phyloP scores from a whole-genome alignment of 1,140 invertebrate species.

The Ptiloglossa arizonensis region DNA sequence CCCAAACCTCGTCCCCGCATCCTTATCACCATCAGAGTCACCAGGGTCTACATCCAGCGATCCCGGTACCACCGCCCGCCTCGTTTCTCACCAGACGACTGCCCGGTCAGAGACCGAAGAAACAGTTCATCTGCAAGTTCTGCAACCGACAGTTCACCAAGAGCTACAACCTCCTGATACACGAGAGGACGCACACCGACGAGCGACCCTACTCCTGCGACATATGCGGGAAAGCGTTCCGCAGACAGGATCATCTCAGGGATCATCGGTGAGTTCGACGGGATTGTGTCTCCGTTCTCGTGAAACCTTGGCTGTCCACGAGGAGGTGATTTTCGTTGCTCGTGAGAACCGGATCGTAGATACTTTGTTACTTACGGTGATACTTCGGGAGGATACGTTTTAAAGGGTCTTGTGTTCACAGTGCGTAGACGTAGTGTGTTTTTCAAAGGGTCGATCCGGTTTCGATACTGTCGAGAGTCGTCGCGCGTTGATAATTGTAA shows the following conservation, averaged over 20 bases:
- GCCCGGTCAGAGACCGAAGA: constrained; percentile 89
- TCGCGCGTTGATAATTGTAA: no score
- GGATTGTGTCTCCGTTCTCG: no score
- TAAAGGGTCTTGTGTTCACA: no score
- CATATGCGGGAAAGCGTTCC: constrained; percentile 96
- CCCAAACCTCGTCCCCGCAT: constrained; percentile 63
- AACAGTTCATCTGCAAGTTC: constrained; percentile 98
- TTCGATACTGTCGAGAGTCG: no score
- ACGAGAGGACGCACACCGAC: constrained; percentile 97
- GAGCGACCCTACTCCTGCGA: constrained; percentile 97
- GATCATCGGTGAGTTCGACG: constrained; percentile 89
- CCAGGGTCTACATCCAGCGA: constrained; percentile 71
- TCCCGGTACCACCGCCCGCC: constrained; percentile 83
- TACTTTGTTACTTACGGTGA: no score
- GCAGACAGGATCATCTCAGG: constrained; percentile 95
- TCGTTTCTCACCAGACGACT: constrained; percentile 77
- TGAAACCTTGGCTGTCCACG: no score
- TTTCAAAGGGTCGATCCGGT: no score
- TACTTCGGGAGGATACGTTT: no score
- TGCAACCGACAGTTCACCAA: constrained; percentile 97
- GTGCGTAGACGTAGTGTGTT: no score
- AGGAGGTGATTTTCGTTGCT: no score
- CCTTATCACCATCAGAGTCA: constrained; percentile 76
- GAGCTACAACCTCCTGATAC: constrained; percentile 97
- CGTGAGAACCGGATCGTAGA: no score